Conservation (phyloP, 2,113 vertebrate genomes). For the Phycodurus eques region DNA sequence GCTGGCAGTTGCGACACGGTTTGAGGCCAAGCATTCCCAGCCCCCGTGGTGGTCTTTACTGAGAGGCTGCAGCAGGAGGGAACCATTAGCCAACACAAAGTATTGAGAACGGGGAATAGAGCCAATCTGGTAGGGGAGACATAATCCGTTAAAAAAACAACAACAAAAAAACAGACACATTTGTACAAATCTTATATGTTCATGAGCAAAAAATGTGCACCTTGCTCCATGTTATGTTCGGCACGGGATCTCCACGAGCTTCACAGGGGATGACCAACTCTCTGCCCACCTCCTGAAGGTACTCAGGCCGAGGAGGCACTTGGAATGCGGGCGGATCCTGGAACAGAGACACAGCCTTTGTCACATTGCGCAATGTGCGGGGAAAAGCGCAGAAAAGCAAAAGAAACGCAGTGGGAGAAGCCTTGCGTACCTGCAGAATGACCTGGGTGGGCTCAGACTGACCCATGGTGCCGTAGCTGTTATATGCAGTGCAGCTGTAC, state of each 20-base stretch:
- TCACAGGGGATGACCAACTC: slow-evolving; percentile 85
- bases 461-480: slow-evolving; percentile 90
- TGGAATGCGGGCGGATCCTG: slow-evolving; percentile 86
- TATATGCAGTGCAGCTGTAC: slow-evolving; percentile 91
- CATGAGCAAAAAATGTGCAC: slow-evolving; percentile 54
- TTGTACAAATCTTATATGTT: not conserved
- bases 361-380: not conserved
- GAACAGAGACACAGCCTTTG: not conserved
- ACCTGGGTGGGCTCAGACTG: slow-evolving; percentile 82
- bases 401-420: not conserved
- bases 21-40: slow-evolving; percentile 87
- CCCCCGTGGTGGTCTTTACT: slow-evolving; percentile 86
- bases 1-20: slow-evolving; percentile 81
- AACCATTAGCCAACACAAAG: slow-evolving; percentile 79
- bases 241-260: slow-evolving; percentile 81
- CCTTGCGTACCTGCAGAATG: slow-evolving; percentile 81
- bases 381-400: not conserved
- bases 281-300: slow-evolving; percentile 91
- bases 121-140: slow-evolving; percentile 67
- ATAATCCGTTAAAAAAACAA: not conserved
- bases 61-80: slow-evolving; percentile 81
- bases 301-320: slow-evolving; percentile 81
- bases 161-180: not conserved
- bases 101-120: slow-evolving; percentile 61
- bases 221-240: slow-evolving; percentile 87